Evolutionary conservation across 2,113 vertebrate genomes (phyloP).

Genomic region (Dasyornis broadbenti): DNA sequence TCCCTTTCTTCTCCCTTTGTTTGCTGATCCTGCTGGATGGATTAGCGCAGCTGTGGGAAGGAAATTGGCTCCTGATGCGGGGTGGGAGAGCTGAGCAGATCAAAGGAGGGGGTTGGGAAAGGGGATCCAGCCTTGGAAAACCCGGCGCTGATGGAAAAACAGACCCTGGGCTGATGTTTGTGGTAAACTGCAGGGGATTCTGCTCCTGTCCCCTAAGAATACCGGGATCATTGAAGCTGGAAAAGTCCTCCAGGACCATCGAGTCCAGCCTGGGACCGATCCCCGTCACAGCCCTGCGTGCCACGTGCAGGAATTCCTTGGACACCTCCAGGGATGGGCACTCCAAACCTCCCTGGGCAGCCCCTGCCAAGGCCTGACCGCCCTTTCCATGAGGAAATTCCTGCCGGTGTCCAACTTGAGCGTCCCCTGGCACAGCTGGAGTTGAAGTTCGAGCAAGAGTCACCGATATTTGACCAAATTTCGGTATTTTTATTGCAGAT

Average conservation of each 20-base stretch:
- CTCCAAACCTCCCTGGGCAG: too few species aligned
- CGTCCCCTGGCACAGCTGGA: neutral
- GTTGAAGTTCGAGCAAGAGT: neutral
- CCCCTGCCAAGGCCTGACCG: too few species aligned
- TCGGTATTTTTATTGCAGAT: fast-evolving
- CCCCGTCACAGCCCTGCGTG: neutral
- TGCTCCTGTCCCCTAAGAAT: neutral
- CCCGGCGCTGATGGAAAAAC: neutral
- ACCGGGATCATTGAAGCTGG: fast-evolving
- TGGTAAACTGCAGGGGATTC: neutral
- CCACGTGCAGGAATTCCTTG: too few species aligned
- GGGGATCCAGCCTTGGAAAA: neutral
- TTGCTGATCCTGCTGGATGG: neutral
- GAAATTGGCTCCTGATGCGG: neutral
- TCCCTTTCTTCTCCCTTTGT: neutral
- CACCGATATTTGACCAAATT: neutral
- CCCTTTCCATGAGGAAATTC: neutral
- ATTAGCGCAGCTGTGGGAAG: neutral
- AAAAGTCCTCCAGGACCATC: fast-evolving
- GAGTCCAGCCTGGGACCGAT: fast-evolving
- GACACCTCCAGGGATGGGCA: too few species aligned
- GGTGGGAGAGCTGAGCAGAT: neutral
- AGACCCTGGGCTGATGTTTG: neutral
- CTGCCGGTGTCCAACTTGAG: fast-evolving
- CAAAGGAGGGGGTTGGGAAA: neutral